A percentile compares a stretch with the other conserved stretches of the same genome.
These are phyloP conservation scores for Apostichopus leukothele DNA, from an alignment of 53 echinoderm and acorn worm genomes.

Conservation along the genomic window DNA sequence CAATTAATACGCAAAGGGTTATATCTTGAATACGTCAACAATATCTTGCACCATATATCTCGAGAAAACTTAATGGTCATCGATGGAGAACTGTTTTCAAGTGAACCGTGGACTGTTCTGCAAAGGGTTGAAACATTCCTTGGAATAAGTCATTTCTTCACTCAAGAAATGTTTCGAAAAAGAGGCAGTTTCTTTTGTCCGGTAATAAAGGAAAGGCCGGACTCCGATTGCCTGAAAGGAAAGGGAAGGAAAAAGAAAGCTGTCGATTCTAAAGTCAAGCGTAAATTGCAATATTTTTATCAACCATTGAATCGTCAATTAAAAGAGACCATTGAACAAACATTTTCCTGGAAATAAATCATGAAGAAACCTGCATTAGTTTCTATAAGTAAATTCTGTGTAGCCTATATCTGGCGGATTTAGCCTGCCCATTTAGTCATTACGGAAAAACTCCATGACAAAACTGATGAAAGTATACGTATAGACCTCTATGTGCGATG, in stretches of 20 bases:
- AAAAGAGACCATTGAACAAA: background rate
- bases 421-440: too few species aligned
- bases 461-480: too few species aligned
- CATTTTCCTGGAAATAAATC: background rate
- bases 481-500: too few species aligned
- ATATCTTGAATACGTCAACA: conserved; percentile 13
- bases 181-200: conserved; percentile 36
- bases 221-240: conserved; percentile 31
- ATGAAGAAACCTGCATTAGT: background rate
- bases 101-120: conserved; percentile 17
- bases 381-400: too few species aligned
- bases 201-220: conserved; percentile 21
- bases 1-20: conserved; percentile 36
- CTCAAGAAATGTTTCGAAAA: background rate
- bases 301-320: conserved; percentile 15
- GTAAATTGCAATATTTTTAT: conserved; percentile 8
- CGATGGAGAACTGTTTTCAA: conserved; percentile 20
- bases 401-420: too few species aligned
- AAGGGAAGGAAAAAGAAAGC: background rate
- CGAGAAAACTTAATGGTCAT: conserved; percentile 8
- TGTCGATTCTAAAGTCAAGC: background rate
- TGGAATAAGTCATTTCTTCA: background rate
- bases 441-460: too few species aligned
- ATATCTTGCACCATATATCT: background rate
- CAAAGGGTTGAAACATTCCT: conserved; percentile 2